Conservation (phyloP, 2,113 vertebrate species). For the Epinephelus cyanopodus region DNA sequence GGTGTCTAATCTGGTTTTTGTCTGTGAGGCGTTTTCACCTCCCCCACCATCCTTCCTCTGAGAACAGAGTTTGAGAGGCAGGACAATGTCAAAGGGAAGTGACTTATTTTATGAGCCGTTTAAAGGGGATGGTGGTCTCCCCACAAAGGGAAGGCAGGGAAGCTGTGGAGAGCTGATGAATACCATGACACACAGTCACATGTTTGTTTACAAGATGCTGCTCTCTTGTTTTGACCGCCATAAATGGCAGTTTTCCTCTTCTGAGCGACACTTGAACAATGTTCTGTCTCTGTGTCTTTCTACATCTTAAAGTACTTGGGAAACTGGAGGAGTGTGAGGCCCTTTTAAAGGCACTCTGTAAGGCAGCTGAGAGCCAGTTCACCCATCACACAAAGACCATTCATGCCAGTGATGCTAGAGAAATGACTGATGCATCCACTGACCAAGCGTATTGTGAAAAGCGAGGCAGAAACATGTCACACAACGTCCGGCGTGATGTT, state of each 20-base stretch:
- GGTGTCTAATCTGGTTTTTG: slow-evolving; percentile 86
- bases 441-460: slow-evolving; percentile 32
- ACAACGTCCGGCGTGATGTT: slow-evolving; percentile 10
- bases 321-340: slow-evolving; percentile 39
- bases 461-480: slow-evolving; percentile 25
- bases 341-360: slow-evolving; percentile 42
- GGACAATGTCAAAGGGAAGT: slow-evolving; percentile 84
- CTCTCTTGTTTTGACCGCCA: slow-evolving; percentile 68
- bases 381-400: slow-evolving; percentile 52
- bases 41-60: slow-evolving; percentile 74
- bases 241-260: slow-evolving; percentile 69
- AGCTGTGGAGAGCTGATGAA: slow-evolving; percentile 61
- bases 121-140: slow-evolving; percentile 72
- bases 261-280: slow-evolving; percentile 59
- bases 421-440: slow-evolving; percentile 40
- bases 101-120: slow-evolving; percentile 85
- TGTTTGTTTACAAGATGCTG: slow-evolving; percentile 80
- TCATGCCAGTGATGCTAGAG: slow-evolving; percentile 41
- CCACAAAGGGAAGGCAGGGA: slow-evolving; percentile 68
- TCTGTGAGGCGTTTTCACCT: slow-evolving; percentile 78
- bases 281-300: slow-evolving; percentile 47
- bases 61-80: slow-evolving; percentile 74
- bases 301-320: slow-evolving; percentile 56
- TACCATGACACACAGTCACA: slow-evolving; percentile 70
- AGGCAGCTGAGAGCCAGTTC: slow-evolving; percentile 37